A percentile compares a stretch with the other conserved stretches of the same genome.
phyloP scores from a whole-genome alignment of 1,140 invertebrate genomes.

The Trinorchestia longiramus region DNA sequence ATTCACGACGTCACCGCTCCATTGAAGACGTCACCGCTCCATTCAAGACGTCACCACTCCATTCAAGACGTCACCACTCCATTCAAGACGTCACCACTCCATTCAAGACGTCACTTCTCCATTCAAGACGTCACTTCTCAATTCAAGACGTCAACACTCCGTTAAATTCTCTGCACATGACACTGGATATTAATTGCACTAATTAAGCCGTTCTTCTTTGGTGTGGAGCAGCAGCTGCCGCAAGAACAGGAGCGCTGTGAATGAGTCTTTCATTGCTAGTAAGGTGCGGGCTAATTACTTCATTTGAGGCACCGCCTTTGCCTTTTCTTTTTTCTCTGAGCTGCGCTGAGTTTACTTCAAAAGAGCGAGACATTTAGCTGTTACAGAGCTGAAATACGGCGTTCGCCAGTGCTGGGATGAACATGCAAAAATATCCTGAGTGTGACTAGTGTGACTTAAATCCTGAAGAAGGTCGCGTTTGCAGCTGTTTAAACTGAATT shows the following conservation, averaged over 20 bases:
- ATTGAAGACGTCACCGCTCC: background rate
- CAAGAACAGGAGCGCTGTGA: background rate
- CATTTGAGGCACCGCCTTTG: conserved; percentile 8
- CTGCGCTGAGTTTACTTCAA: background rate
- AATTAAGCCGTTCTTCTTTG: conserved; percentile 31
- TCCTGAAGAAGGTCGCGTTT: background rate
- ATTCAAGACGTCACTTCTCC: background rate
- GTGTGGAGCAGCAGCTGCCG: background rate
- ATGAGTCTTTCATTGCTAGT: background rate
- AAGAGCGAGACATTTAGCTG: background rate
- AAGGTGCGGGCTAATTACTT: conserved; percentile 7
- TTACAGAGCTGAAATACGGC: background rate
- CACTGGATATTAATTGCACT: background rate
- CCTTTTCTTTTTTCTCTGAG: background rate
- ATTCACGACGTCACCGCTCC: background rate
- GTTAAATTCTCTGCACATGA: background rate
- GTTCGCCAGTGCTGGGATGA: background rate
- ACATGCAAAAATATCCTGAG: background rate
- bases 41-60: background rate
- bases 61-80: background rate
- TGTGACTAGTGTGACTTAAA: background rate
- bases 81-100: background rate
- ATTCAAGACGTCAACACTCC: background rate
- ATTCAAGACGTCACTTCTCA: background rate
- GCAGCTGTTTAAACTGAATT: background rate